phyloP scores from a whole-genome alignment of 1,140 invertebrate species.

The Drosophila pseudoananassae region DNA sequence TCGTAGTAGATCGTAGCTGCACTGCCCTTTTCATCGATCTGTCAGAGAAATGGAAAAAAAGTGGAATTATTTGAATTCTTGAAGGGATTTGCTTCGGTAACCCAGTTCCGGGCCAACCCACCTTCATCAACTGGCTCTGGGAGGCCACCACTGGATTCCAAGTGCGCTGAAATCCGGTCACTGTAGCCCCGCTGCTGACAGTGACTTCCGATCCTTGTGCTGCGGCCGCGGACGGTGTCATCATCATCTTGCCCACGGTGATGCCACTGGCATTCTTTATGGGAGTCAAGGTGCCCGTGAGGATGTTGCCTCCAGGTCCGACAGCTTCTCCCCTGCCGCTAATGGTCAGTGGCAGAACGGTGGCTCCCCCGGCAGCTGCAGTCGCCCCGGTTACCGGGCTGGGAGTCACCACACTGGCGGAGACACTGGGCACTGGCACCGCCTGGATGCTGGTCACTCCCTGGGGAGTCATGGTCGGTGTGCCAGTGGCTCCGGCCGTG shows the following conservation, averaged over 20 bases:
- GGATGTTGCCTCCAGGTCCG: conserved; percentile 56
- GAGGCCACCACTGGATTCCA: conserved; percentile 60
- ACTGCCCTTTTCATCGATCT: conserved; percentile 64
- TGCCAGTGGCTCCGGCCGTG: conserved; percentile 15
- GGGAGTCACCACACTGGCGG: conserved; percentile 49
- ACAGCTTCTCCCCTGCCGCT: conserved; percentile 55
- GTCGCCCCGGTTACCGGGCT: conserved; percentile 46
- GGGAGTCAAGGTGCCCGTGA: conserved; percentile 76
- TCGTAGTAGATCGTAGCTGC: conserved; percentile 81
- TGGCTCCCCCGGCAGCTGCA: conserved; percentile 65
- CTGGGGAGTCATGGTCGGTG: conserved; percentile 57
- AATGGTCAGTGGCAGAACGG: conserved; percentile 74
- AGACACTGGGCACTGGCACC: conserved; percentile 47
- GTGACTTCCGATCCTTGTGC: conserved; percentile 1
- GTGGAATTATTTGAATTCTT: neutral
- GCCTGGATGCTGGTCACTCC: conserved; percentile 76
- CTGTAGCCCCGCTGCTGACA: conserved; percentile 11
- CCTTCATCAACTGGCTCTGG: conserved; percentile 42
- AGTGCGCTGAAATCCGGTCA: conserved; percentile 37
- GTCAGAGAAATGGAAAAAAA: neutral
- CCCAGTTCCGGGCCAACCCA: neutral
- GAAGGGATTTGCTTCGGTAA: neutral
- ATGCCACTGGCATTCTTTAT: conserved; percentile 74
- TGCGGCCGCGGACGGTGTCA: conserved; percentile 59
- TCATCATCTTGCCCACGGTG: conserved; percentile 79